Evolutionary conservation across 2,888 invertebrate genomes (phyloP).

Genomic region (Pinctada fucata): DNA sequence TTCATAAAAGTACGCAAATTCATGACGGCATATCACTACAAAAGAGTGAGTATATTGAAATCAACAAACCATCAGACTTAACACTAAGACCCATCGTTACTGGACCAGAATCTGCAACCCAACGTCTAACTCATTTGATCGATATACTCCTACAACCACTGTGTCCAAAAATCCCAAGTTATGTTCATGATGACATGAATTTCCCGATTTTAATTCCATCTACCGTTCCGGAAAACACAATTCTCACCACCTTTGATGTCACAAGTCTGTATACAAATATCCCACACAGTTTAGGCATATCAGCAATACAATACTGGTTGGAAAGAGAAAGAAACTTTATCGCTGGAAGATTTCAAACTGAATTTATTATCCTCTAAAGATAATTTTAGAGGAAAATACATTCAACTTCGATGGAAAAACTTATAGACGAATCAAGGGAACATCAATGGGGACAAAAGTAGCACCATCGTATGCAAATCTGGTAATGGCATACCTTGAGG

Average conservation of each 20-base stretch:
- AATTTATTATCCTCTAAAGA: slow-evolving; percentile 24
- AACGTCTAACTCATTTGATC: background rate
- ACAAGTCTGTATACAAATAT: slow-evolving; percentile 34
- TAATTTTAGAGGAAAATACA: slow-evolving; percentile 34
- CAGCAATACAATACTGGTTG: no score
- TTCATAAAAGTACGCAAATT: slow-evolving; percentile 5
- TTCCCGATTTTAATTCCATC: slow-evolving; percentile 24
- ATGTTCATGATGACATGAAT: slow-evolving; percentile 25
- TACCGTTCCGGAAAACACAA: background rate
- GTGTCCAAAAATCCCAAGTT: slow-evolving; percentile 10
- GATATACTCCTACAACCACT: slow-evolving; percentile 6
- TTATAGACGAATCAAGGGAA: no score
- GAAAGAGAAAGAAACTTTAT: no score
- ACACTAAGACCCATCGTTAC: slow-evolving; percentile 21
- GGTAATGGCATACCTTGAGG: slow-evolving; percentile 2
- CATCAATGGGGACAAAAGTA: no score
- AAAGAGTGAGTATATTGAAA: slow-evolving; percentile 1
- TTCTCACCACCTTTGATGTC: slow-evolving; percentile 29
- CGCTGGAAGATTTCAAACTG: background rate
- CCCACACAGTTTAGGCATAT: slow-evolving; percentile 1
- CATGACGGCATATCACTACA: background rate
- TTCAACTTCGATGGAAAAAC: no score
- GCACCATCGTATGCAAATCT: no score
- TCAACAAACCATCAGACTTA: background rate
- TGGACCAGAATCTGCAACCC: slow-evolving; percentile 4